Percentiles rank a stretch among this genome's conserved stretches.
These are phyloP conservation scores for Nomada ruficornis DNA, from an alignment of 2,888 invertebrate genomes.

Conservation along the genomic window DNA sequence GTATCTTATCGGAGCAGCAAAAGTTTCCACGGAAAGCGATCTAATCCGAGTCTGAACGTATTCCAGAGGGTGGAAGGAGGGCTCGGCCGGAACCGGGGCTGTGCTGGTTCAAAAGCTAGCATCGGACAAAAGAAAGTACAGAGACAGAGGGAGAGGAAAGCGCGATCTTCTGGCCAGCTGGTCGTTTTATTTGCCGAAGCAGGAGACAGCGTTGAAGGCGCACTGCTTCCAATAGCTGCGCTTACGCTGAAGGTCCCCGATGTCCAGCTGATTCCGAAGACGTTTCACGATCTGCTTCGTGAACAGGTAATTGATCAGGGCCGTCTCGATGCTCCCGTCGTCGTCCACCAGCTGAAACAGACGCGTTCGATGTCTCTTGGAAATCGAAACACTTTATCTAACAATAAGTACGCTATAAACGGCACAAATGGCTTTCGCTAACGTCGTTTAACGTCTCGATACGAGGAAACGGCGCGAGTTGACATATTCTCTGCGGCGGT, in stretches of 20 bases:
- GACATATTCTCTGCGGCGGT: no score
- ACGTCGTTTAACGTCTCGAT: no score
- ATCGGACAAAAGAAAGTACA: neutral
- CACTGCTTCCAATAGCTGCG: conserved; percentile 87
- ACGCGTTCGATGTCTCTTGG: neutral
- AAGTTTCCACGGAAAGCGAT: no score
- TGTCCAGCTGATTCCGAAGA: conserved; percentile 84
- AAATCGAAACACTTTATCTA: no score
- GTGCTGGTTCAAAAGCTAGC: conserved; percentile 8
- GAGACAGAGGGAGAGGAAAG: conserved; percentile 11
- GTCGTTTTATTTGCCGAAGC: conserved; percentile 85
- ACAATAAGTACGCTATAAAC: neutral
- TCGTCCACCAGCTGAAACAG: conserved; percentile 81
- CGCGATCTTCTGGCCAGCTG: neutral
- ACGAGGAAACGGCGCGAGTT: no score
- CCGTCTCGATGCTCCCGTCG: conserved; percentile 83
- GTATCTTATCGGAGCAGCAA: no score
- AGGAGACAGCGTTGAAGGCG: conserved; percentile 86
- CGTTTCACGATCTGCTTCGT: conserved; percentile 85
- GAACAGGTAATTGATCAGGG: conserved; percentile 85
- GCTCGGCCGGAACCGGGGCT: no score
- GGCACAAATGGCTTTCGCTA: neutral
- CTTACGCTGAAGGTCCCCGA: conserved; percentile 85
- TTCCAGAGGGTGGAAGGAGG: no score
- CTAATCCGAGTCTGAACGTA: no score